phyloP scores from a whole-genome alignment of 2,888 invertebrate genomes.

The Saturnia japonica region DNA sequence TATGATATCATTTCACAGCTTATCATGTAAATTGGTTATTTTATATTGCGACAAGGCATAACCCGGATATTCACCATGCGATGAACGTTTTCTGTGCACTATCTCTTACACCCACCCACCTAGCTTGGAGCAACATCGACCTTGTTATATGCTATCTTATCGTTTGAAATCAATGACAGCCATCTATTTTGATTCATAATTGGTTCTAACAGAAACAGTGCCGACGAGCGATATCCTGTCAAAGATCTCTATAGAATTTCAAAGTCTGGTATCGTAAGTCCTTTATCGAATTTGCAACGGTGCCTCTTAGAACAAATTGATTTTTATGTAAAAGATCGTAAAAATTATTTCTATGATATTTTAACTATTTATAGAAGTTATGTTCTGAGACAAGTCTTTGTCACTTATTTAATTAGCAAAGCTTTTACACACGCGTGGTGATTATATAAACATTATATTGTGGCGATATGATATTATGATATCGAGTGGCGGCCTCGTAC shows the following conservation, averaged over 20 bases:
- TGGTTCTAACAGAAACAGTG: slow-evolving; percentile 22
- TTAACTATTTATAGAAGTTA: slow-evolving; percentile 2
- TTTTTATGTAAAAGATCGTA: slow-evolving; percentile 22
- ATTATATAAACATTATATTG: neutral
- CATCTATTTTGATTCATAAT: slow-evolving; percentile 35
- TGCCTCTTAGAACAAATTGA: slow-evolving; percentile 25
- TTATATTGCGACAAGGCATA: slow-evolving; percentile 60
- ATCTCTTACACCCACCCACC: slow-evolving; percentile 38
- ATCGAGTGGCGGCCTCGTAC: too few relatives aligned
- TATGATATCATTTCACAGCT: slow-evolving; percentile 37
- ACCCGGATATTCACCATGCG: slow-evolving; percentile 42
- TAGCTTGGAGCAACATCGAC: slow-evolving; percentile 39
- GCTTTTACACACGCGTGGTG: neutral
- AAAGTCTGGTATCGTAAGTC: slow-evolving; percentile 16
- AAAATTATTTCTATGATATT: slow-evolving; percentile 10
- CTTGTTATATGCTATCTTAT: slow-evolving; percentile 47
- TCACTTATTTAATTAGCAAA: slow-evolving; percentile 1
- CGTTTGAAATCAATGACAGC: slow-evolving; percentile 41
- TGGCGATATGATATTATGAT: too few relatives aligned
- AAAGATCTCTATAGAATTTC: slow-evolving; percentile 23
- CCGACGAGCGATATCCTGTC: slow-evolving; percentile 22
- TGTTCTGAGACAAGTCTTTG: neutral
- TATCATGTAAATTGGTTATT: slow-evolving; percentile 57
- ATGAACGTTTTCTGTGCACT: slow-evolving; percentile 44
- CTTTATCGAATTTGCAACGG: slow-evolving; percentile 22